Evolutionary conservation across 2,113 vertebrate species (phyloP), one percentile per base, ranked within the genome.

Genomic region (Myotis davidii): DNA sequence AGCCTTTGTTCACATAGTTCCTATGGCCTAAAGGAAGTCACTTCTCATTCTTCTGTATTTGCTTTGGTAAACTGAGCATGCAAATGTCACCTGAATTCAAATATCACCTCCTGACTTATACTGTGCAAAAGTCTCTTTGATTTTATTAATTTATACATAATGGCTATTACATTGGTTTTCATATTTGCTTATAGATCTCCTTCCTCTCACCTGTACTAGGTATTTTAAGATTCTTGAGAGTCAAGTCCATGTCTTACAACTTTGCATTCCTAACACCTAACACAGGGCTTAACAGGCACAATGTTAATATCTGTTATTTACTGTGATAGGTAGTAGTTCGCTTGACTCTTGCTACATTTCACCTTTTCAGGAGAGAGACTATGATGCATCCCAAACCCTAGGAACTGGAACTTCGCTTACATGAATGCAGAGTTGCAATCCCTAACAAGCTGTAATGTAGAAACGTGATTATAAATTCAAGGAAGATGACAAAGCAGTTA

Each of bases 31-130:
- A 12, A 77, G 48, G 48, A 17, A 34, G 20, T 83, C 25, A 76
- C 29, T 79, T 77, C 54, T 72, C 85, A 34, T 70, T 54, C 48
- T 56, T 37, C 34, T 64, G 0, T 42, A 76, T 48, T 85, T 93
- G 32, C 48, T 84, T 69, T 73, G 72, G 59, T 50, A 93, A 95
- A 88, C 0, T 84, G 25, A 95, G 45, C 45, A 85, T 29, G 91
- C 82, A 72, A 39, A 64, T 91, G 11, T 85, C 45, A 85, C 6
- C 16, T 88, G 72, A 88, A 85, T 91, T 93, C 64, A 88, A 64
- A 70, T 17, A 39, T 17, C 39, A 85, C 3, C 20, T 67, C 73
- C 39, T 85, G 42, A 88, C 50, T 14, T n/a, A 14, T 34, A 72
- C 17, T 37, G 32, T 10, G 39, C 16, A 85, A 17, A 91, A 56